A percentile compares a stretch with the other conserved stretches of the same genome.
Evolutionary conservation across 2,113 vertebrate genomes (phyloP).

Genomic region (Rhynchomys soricoides): DNA sequence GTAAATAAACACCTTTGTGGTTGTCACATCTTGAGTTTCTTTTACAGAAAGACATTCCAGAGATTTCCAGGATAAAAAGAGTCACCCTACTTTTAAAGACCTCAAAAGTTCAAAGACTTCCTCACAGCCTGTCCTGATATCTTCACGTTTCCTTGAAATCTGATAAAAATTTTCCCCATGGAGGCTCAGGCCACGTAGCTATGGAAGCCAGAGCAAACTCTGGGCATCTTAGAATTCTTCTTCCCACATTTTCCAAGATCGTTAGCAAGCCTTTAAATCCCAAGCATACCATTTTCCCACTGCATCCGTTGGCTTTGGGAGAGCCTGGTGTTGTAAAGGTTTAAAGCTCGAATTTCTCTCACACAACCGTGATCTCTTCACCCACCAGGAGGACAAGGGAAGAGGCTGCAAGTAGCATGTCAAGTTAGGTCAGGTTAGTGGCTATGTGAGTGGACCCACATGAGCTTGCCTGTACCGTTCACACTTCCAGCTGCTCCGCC

Average conservation of each 20-base stretch:
- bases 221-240: not conserved
- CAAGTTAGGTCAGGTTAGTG: not conserved
- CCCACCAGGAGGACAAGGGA: no score
- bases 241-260: not conserved
- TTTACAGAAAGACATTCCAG: not conserved
- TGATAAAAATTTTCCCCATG: not conserved
- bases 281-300: not conserved
- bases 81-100: conserved; percentile 53
- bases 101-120: not conserved
- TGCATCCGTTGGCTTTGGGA: not conserved
- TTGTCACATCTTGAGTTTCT: not conserved
- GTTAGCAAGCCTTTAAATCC: not conserved
- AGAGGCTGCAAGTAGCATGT: no score
- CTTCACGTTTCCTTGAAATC: not conserved
- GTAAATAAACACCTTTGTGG: conserved; percentile 1
- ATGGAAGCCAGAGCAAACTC: not conserved
- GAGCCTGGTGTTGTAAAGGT: not conserved
- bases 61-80: not conserved
- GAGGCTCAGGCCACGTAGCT: not conserved
- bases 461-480: not conserved
- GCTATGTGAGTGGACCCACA: not conserved
- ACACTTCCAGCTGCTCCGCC: not conserved
- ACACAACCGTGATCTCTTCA: not conserved
- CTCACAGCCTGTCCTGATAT: not conserved
- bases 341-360: not conserved